A percentile compares a stretch with the other conserved stretches of the same genome.
phyloP scores from a whole-genome alignment of 2,113 vertebrate genomes.

The Cololabis saira region DNA sequence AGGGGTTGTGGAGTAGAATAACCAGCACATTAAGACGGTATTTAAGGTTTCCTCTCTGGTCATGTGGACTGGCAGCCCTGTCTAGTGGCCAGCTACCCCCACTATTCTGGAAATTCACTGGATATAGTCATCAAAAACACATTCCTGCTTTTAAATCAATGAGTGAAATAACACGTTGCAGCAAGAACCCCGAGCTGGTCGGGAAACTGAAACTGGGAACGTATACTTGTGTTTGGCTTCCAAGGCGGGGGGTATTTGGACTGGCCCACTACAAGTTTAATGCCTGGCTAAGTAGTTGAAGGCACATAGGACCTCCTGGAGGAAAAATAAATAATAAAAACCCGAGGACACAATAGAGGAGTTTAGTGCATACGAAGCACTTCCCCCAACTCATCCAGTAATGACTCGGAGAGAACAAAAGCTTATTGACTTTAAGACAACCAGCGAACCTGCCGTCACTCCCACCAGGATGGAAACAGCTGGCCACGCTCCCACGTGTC shows the following conservation, averaged over 20 bases:
- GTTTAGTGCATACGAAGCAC: background rate
- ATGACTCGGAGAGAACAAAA: background rate
- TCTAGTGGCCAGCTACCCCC: slow-evolving; percentile 30
- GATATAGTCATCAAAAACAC: slow-evolving; percentile 27
- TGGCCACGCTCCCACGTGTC: no score
- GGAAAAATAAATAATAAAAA: slow-evolving; percentile 54
- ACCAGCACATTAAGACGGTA: slow-evolving; percentile 29
- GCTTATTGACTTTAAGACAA: background rate
- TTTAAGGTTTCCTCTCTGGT: slow-evolving; percentile 45
- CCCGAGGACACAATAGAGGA: slow-evolving; percentile 58
- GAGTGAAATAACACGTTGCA: slow-evolving; percentile 32
- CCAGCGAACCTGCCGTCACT: no score
- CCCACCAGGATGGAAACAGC: no score
- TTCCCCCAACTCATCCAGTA: background rate
- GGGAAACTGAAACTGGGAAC: slow-evolving; percentile 31
- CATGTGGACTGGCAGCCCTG: slow-evolving; percentile 56
- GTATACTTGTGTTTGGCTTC: slow-evolving; percentile 29
- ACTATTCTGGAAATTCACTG: slow-evolving; percentile 4
- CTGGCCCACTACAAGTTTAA: slow-evolving; percentile 47
- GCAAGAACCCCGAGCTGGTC: background rate
- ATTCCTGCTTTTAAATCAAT: slow-evolving; percentile 23
- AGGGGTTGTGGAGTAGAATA: slow-evolving; percentile 35
- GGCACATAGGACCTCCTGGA: slow-evolving; percentile 50
- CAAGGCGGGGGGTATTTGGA: slow-evolving; percentile 47
- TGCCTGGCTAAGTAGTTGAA: slow-evolving; percentile 17